These are phyloP conservation scores for Beroe ovata DNA, from an alignment of 37 sponge, comb jelly and placozoan species.

Conservation along the genomic window DNA sequence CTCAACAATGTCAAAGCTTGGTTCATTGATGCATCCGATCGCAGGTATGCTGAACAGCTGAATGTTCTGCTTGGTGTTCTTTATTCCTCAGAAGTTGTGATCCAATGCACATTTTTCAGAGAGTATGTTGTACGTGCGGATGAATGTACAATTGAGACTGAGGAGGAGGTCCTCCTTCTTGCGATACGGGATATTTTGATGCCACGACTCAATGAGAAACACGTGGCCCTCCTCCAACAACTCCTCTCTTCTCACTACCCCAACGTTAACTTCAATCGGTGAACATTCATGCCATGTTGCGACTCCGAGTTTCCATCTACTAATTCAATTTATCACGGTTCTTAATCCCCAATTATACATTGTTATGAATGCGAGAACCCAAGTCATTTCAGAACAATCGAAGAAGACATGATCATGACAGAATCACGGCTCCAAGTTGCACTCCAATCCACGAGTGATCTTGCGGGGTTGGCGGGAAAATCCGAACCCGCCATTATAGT, in stretches of 20 bases:
- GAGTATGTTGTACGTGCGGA: conserved; percentile 35
- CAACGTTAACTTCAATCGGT: conserved; percentile 60
- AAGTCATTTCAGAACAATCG: neutral
- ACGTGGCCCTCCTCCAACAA: conserved; percentile 27
- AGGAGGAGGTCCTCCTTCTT: conserved; percentile 51
- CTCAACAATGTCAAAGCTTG: conserved; percentile 47
- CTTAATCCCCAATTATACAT: too few relatives aligned
- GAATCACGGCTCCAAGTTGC: conserved; percentile 65
- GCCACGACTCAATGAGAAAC: conserved; percentile 31
- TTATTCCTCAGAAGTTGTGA: too few relatives aligned
- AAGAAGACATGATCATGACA: conserved; percentile 62
- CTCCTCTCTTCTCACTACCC: conserved; percentile 42
- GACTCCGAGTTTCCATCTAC: too few relatives aligned
- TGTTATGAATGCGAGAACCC: neutral
- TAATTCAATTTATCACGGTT: too few relatives aligned
- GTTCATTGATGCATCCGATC: conserved; percentile 46
- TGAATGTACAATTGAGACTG: neutral
- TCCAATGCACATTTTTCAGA: too few relatives aligned
- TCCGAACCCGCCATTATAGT: conserved; percentile 6
- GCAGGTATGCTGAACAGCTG: neutral
- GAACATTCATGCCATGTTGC: too few relatives aligned
- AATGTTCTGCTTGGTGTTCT: neutral
- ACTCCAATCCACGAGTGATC: conserved; percentile 43
- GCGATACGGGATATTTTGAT: conserved; percentile 51
- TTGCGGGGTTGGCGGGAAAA: neutral